Conservation (phyloP, 2,888 invertebrate species). For the Lomographa bimaculata region DNA sequence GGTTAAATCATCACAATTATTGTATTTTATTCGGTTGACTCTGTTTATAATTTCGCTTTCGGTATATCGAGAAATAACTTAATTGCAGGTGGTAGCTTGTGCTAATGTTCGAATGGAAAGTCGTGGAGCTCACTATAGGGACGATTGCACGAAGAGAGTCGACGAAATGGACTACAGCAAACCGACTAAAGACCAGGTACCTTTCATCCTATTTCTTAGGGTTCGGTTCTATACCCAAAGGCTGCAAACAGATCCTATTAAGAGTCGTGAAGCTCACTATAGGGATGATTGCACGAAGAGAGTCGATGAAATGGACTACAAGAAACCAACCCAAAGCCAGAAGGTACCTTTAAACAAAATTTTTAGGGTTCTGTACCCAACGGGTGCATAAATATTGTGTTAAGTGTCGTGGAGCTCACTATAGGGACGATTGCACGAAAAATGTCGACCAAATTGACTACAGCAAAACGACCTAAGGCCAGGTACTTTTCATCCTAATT, state of each 20-base stretch:
- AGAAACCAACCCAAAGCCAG: constrained; percentile 93
- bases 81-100: constrained; percentile 83
- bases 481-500: no score
- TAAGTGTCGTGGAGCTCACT: constrained; percentile 99
- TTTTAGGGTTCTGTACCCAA: no score
- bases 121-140: constrained; percentile 98
- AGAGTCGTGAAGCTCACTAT: constrained; percentile 99
- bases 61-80: no score
- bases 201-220: no score
- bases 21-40: no score
- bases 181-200: constrained; percentile 90
- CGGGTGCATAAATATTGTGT: no score
- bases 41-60: no score
- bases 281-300: constrained; percentile 96
- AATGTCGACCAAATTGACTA: constrained; percentile 97
- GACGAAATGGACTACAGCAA: constrained; percentile 98
- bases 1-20: no score
- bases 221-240: no score
- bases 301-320: constrained; percentile 96
- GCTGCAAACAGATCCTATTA: no score
- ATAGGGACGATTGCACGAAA: constrained; percentile 96
- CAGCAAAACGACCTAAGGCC: constrained; percentile 92
- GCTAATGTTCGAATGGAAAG: constrained; percentile 98
- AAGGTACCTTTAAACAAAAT: no score
- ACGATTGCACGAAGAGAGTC: constrained; percentile 93